Percentiles rank a stretch among this genome's conserved stretches.
These are phyloP conservation scores for Zosterops lateralis DNA, from an alignment of 2,113 vertebrate species.

Conservation along the genomic window DNA sequence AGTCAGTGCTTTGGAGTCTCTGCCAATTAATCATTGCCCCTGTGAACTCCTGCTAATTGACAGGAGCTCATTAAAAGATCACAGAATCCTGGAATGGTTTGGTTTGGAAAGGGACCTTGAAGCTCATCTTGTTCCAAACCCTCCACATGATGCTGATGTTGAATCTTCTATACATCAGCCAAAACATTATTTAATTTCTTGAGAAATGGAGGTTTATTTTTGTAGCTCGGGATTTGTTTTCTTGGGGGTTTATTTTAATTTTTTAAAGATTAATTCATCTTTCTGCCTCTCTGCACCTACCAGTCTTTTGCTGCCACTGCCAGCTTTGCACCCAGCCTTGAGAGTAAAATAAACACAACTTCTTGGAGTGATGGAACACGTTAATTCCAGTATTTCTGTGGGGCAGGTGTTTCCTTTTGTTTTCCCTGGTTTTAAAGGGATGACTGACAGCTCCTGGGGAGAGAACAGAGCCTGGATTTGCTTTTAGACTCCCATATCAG, in stretches of 20 bases:
- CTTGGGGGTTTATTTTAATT: background rate
- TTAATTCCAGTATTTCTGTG: constrained; percentile 1
- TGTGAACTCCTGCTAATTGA: background rate
- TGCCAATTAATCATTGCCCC: background rate
- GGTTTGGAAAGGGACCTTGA: background rate
- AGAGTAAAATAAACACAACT: constrained; percentile 33
- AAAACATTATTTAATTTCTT: constrained; percentile 38
- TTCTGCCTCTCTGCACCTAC: constrained; percentile 38
- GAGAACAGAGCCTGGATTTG: background rate
- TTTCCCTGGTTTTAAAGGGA: background rate
- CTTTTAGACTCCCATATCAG: background rate
- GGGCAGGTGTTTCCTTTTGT: constrained; percentile 32
- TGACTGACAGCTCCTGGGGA: background rate
- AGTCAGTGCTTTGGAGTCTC: background rate
- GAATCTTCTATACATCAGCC: background rate
- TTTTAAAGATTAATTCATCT: constrained; percentile 24
- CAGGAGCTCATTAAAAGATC: background rate
- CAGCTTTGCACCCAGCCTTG: constrained; percentile 6
- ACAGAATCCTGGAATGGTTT: background rate
- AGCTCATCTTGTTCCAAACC: background rate
- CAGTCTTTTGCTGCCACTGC: background rate
- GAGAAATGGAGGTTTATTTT: constrained; percentile 14
- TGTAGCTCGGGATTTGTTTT: background rate
- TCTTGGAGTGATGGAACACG: background rate
- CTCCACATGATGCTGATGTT: background rate